Evolutionary conservation across 1,140 invertebrate species (phyloP).

Genomic region (Babylonia areolata): DNA sequence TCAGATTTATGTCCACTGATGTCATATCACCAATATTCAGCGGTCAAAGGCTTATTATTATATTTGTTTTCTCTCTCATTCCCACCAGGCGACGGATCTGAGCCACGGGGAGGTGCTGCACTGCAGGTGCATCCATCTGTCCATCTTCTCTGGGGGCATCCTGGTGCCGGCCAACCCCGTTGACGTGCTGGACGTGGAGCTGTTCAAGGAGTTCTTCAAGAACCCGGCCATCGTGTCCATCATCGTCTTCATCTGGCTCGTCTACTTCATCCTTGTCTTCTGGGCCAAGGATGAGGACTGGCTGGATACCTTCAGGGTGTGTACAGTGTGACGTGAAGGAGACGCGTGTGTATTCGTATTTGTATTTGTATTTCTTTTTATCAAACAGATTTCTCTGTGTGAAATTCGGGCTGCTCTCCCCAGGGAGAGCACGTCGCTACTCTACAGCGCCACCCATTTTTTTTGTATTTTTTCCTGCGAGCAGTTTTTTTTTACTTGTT

Average conservation of each 20-base stretch:
- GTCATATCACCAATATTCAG: too few relatives aligned
- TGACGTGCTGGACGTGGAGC: conserved; percentile 37
- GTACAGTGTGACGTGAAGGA: neutral
- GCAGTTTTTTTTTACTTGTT: too few relatives aligned
- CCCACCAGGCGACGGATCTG: conserved; percentile 47
- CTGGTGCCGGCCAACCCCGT: conserved; percentile 62
- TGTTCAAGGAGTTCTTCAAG: conserved; percentile 62
- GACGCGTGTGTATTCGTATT: too few relatives aligned
- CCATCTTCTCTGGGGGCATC: conserved; percentile 55
- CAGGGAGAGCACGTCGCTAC: too few relatives aligned
- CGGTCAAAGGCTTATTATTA: neutral
- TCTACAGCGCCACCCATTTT: too few relatives aligned
- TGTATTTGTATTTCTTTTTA: neutral
- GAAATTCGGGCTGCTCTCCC: too few relatives aligned
- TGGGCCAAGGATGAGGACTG: conserved; percentile 56
- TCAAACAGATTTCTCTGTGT: too few relatives aligned
- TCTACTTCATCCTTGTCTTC: conserved; percentile 55
- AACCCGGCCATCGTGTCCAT: conserved; percentile 60
- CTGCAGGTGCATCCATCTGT: conserved; percentile 59
- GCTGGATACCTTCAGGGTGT: conserved; percentile 39
- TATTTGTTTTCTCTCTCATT: neutral
- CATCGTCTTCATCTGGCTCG: conserved; percentile 57
- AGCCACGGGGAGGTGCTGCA: conserved; percentile 41
- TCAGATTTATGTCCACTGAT: too few relatives aligned
- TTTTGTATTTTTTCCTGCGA: too few relatives aligned